Evolutionary conservation across 2,113 vertebrate genomes (phyloP), one percentile per base, ranked within the genome.

Genomic region (Cyprinodon variegatus): DNA sequence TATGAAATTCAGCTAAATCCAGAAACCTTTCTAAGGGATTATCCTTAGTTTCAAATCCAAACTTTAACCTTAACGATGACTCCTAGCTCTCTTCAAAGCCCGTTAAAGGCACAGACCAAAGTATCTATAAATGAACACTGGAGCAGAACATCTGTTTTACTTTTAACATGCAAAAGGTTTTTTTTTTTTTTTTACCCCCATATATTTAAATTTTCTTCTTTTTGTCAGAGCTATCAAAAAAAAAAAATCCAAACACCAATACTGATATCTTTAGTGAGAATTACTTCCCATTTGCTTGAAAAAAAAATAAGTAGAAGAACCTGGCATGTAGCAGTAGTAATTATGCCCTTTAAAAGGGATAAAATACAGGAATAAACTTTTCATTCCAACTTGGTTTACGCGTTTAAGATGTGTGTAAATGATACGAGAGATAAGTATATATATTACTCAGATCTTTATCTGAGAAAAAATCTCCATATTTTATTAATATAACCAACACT

Each of bases 401-500:
- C 57, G 14, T 68, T 43, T 62, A 48, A 38, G 72, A 53, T 38
- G 41, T 61, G 45, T 10, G 61, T 41, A 39, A 61, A 63, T 20
- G 13, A 68, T 17, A 46, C 40, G 8, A 65, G 57, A 78, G 38
- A 61, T 68, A 50, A 74, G 68, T 29, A 20, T 8, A 57, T n/a
- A 1, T 9, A 57, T n/a, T n/a, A n/a, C 2, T 4, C 50, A 57
- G 17, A 57, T 10, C 17, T 57, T 69, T 61, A 76, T 81, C n/a
- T 48, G 70, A 39, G 29, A 15, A 65, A 10, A 43, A n/a, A 74
- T 75, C 6, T 29, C 22, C 69, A 17, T n/a, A 64, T 20, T 43
- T 72, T 61, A 11, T 81, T 69, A 41, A 66, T 70, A 75, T 68
- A 68, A 36, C 63, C 67, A 11, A 64, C 48, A 86, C 81, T 81